phyloP scores from a whole-genome alignment of 2,797 vertebrate genomes.

The Sebastes glaucus region DNA sequence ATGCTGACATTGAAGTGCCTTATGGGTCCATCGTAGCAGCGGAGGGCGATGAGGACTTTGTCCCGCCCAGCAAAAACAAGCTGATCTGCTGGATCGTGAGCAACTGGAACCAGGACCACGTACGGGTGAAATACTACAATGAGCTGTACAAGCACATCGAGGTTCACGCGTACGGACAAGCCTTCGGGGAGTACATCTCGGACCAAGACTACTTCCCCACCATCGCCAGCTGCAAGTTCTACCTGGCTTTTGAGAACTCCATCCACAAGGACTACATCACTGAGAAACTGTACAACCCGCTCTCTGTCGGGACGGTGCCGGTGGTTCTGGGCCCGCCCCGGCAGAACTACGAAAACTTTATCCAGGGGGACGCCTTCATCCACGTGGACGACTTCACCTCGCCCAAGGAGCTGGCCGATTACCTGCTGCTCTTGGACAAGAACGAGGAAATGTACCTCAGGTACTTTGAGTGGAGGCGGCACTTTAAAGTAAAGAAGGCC shows the following conservation, averaged over 20 bases:
- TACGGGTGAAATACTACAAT: slow-evolving; percentile 96
- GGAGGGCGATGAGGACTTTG: slow-evolving; percentile 89
- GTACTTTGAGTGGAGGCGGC: slow-evolving; percentile 96
- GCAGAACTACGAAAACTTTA: slow-evolving; percentile 97
- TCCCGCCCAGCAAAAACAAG: slow-evolving; percentile 93
- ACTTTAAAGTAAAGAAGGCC: slow-evolving; percentile 94
- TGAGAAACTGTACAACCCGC: slow-evolving; percentile 97
- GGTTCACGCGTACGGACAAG: slow-evolving; percentile 94
- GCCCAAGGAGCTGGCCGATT: slow-evolving; percentile 93
- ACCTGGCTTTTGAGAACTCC: slow-evolving; percentile 97
- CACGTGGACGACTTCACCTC: slow-evolving; percentile 96
- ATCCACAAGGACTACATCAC: slow-evolving; percentile 99
- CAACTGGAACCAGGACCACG: slow-evolving; percentile 97
- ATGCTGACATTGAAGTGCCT: slow-evolving; percentile 97
- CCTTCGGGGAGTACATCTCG: slow-evolving; percentile 93
- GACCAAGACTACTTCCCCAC: slow-evolving; percentile 95
- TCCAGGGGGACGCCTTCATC: slow-evolving; percentile 96
- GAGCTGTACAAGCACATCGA: slow-evolving; percentile 96
- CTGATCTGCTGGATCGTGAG: slow-evolving; percentile 98
- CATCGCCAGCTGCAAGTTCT: slow-evolving; percentile 96
- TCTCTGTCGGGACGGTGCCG: slow-evolving; percentile 94
- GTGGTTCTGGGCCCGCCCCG: slow-evolving; percentile 93
- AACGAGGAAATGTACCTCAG: slow-evolving; percentile 93
- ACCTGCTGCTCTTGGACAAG: slow-evolving; percentile 94
- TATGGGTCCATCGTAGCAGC: slow-evolving; percentile 91